A percentile compares a stretch with the other conserved stretches of the same genome.
These are phyloP conservation scores for Yponomeuta plumbellus DNA, from an alignment of 2,888 invertebrate genomes.

Conservation along the genomic window DNA sequence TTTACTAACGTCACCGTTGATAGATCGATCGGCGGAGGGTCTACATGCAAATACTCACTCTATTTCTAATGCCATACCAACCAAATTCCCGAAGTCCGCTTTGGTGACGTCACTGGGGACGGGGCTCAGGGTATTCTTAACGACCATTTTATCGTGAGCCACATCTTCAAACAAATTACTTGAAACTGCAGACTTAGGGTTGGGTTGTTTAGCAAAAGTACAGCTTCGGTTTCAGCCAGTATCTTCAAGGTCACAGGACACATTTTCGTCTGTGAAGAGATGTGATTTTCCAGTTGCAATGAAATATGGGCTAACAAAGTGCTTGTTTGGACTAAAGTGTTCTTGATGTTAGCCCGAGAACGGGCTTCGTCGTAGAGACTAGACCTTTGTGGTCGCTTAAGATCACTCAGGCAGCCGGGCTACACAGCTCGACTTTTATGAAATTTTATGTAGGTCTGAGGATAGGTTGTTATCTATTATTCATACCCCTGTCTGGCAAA, in stretches of 20 bases:
- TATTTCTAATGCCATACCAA: neutral
- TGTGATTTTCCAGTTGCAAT: neutral
- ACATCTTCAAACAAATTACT: neutral
- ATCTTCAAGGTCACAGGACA: neutral
- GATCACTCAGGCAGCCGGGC: no score
- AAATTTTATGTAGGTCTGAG: no score
- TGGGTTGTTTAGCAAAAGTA: no score
- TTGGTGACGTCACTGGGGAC: neutral
- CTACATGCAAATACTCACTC: neutral
- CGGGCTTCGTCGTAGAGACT: neutral
- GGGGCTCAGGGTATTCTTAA: neutral
- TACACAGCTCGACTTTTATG: no score
- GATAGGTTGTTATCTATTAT: no score
- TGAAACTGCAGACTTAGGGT: neutral
- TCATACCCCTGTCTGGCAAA: no score
- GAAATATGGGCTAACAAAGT: neutral
- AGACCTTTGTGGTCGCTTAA: no score
- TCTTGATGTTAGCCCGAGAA: neutral
- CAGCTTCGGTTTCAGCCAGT: no score
- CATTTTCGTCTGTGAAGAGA: neutral
- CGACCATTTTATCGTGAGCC: neutral
- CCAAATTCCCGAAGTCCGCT: neutral
- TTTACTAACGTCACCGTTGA: neutral
- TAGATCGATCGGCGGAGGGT: neutral
- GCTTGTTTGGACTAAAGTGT: neutral